These are phyloP conservation scores for Dynastes tityus DNA, from an alignment of 2,888 invertebrate species.

Conservation along the genomic window DNA sequence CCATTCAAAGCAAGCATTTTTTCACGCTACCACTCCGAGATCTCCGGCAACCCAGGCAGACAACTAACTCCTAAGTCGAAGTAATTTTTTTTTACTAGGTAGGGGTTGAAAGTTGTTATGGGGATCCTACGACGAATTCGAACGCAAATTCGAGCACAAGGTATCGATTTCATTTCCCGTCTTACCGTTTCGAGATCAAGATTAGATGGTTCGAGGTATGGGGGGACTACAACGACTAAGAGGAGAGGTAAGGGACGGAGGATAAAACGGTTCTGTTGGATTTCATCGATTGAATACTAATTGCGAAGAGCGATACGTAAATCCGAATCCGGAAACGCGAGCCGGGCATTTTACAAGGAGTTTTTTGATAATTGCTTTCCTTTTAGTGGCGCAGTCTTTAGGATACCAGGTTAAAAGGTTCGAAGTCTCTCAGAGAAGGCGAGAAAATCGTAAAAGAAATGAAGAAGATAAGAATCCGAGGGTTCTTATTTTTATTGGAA, in stretches of 20 bases:
- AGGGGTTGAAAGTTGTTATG: neutral
- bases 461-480: neutral
- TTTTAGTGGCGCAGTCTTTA: slow-evolving; percentile 13
- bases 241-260: neutral
- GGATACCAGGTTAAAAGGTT: neutral
- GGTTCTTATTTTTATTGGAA: slow-evolving; percentile 14
- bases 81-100: slow-evolving; percentile 2
- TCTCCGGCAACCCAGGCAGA: too few relatives aligned
- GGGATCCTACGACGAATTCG: neutral
- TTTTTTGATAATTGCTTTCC: slow-evolving; percentile 34
- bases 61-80: neutral
- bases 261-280: neutral
- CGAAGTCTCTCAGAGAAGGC: too few relatives aligned
- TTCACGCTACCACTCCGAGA: neutral
- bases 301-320: slow-evolving; percentile 14
- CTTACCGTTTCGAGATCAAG: neutral
- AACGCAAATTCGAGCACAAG: neutral
- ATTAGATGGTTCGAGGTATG: neutral
- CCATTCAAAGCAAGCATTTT: slow-evolving; percentile 25
- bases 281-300: slow-evolving; percentile 31
- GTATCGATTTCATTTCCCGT: neutral
- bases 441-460: neutral
- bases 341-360: slow-evolving; percentile 15
- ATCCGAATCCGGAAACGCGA: slow-evolving; percentile 22
- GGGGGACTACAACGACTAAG: too few relatives aligned